Conservation (phyloP, 2,888 invertebrate species). For the Ophion obscuratus region DNA sequence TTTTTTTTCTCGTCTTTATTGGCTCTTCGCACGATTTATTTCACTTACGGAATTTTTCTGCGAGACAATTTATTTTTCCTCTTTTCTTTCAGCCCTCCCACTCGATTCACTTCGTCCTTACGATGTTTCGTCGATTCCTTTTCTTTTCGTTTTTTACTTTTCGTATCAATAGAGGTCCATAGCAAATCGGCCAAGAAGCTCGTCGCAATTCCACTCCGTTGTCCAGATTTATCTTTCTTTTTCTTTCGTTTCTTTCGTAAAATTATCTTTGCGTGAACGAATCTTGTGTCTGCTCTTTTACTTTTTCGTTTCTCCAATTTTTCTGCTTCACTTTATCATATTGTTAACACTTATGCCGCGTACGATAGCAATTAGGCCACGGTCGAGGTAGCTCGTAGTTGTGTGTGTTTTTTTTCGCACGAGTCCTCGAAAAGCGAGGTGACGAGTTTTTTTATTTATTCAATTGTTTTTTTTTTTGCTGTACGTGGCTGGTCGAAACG, state of each 20-base stretch:
- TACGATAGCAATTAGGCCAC: conserved; percentile 12
- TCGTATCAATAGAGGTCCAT: not conserved
- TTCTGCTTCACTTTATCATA: conserved; percentile 2
- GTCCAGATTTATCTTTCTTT: conserved; percentile 3
- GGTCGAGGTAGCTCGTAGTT: conserved; percentile 20
- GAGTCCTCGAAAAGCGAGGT: conserved; percentile 26
- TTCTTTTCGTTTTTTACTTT: not conserved
- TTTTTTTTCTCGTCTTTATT: conserved; percentile 57
- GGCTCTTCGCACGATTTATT: conserved; percentile 1
- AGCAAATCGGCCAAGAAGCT: not conserved
- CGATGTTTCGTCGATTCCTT: not conserved
- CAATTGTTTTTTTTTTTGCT: not conserved
- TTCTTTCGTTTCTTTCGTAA: not conserved
- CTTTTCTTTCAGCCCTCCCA: not conserved
- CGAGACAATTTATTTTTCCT: not conserved
- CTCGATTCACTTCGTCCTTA: not conserved
- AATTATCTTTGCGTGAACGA: conserved; percentile 19
- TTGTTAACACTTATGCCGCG: not conserved
- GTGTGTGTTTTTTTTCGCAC: not conserved
- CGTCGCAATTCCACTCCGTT: conserved; percentile 19
- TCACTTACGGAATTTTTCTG: conserved; percentile 38
- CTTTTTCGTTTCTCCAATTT: not conserved
- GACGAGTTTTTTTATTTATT: not conserved
- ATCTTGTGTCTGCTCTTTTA: not conserved
- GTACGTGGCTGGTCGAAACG: not conserved